Percentiles rank a stretch among this genome's conserved stretches.
phyloP scores from a whole-genome alignment of 2,797 vertebrate genomes.

The Bovichtus variegatus region DNA sequence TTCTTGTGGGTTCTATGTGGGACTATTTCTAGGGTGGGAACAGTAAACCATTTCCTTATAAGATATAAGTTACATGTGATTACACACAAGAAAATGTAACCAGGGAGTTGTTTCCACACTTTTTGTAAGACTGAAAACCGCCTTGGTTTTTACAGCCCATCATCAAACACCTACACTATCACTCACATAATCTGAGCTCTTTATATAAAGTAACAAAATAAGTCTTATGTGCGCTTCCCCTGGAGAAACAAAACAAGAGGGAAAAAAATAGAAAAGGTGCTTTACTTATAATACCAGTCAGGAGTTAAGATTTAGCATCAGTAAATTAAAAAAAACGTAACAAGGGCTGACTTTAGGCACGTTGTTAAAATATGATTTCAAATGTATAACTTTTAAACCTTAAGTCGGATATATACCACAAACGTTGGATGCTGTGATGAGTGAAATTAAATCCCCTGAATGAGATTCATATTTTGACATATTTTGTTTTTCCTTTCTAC shows the following conservation, averaged over 20 bases:
- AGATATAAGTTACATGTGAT: not conserved
- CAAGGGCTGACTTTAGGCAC: not conserved
- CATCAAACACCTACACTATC: not conserved
- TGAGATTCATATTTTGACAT: not conserved
- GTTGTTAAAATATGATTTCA: not conserved
- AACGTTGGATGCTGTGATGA: not conserved
- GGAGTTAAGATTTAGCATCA: not conserved
- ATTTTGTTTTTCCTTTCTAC: not conserved
- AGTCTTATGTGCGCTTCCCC: not conserved
- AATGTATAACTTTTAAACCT: not conserved
- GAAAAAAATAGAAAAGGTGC: not conserved
- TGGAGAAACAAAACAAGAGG: not conserved
- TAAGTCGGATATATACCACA: not conserved
- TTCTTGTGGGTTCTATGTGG: no score
- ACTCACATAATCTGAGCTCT: not conserved
- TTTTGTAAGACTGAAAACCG: not conserved
- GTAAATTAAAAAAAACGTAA: constrained; percentile 13
- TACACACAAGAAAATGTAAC: not conserved
- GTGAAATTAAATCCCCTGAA: not conserved
- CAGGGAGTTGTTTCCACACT: not conserved
- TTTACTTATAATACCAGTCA: not conserved
- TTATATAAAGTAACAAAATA: constrained; percentile 1
- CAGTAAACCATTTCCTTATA: no score
- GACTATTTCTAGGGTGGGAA: no score
- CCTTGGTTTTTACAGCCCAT: not conserved